Evolutionary conservation across 2,888 invertebrate species (phyloP), one percentile per base, ranked within the genome.

Genomic region (Eretmocerus hayati): DNA sequence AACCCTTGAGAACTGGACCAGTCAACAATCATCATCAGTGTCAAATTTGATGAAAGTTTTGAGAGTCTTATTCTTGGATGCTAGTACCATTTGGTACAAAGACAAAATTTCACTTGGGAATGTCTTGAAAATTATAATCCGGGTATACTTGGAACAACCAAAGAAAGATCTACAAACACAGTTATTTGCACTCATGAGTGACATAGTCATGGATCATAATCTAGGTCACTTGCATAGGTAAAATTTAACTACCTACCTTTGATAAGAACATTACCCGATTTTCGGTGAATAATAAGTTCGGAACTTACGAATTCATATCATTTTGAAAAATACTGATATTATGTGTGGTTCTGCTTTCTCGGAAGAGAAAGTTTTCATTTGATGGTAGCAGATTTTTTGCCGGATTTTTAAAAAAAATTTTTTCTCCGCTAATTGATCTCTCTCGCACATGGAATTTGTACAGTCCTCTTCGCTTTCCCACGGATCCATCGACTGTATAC

Each of bases 131-230:
- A 54, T 42, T 21, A 41, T 62, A 20, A 60, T 64, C 37, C 50
- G 61, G 23, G 55, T 56, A 6, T 60, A 64, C 51, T 60, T 56
- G 4, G 51, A 55, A 9, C 52, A 60, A 33, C 42, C 59, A 4
- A 62, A 58, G 41, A 59, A 56, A 33, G 63, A 69, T 40, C 46
- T 66, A 19, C 61, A 73, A 46, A 62, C 64, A 1, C 71, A 71
- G 18, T 58, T 78, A 13, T 72, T 77, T 26, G 53, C 64, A 9
- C 62, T 78, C n/a, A 61, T 80, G 9, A 72, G 73, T 48, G 71
- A 72, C 35, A 72, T 79, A 35, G 68, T 74, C 8, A 66, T 76
- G 56, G 64, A 74, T 36, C 63, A 66, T 2, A 61, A 66, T 18
- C 63, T 77, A 18, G 65, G 62, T 39, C 58, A 62, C 16, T 59